Evolutionary conservation across 2,113 vertebrate genomes (phyloP), one percentile per base, ranked within the genome.

Genomic region (Numida meleagris): DNA sequence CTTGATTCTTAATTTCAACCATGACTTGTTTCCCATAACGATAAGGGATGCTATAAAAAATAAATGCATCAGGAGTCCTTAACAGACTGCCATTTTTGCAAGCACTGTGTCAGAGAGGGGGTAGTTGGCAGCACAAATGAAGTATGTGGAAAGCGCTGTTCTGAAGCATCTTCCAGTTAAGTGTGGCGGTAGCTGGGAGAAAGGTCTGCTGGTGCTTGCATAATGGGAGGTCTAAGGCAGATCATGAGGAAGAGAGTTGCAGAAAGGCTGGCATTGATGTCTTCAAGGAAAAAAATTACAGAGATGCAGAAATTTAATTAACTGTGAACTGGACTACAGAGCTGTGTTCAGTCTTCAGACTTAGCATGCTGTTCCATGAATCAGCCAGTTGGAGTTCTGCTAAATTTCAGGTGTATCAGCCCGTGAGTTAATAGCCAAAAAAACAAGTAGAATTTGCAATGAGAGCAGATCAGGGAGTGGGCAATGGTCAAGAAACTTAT

Each of bases 81-180:
- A 68, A 9, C n/a, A 34, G 36, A 65, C 55, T 59, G 31, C 36
- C 24, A 3, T 40, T 18, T 71, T 45, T 48, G 36, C 36, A 61
- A 53, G n/a, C 0, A 0, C 72, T 57, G 10, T 42, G 45, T 48
- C 48, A 48, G 23, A 65, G 9, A 57, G 42, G 21, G 27, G 20
- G 29, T n/a, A 61, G 63, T 1, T 67, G 40, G 62, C 34, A 68
- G 27, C 67, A 73, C 19, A 79, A 58, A 45, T 57, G 33, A 81
- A 33, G 18, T 24, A n/a, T 73, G 15, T 36, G 29, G 15, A 86
- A 90, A 76, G 55, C 34, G 38, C 33, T 73, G 2, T 90, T 77
- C 31, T 55, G 40, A 61, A 46, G 14, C 11, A 5, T 75, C 42
- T 86, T 86, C 53, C n/a, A 62, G 2, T 61, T 70, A 74, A 89